phyloP scores from a whole-genome alignment of 1,140 invertebrate genomes.

The Meloidogyne chitwoodi region DNA sequence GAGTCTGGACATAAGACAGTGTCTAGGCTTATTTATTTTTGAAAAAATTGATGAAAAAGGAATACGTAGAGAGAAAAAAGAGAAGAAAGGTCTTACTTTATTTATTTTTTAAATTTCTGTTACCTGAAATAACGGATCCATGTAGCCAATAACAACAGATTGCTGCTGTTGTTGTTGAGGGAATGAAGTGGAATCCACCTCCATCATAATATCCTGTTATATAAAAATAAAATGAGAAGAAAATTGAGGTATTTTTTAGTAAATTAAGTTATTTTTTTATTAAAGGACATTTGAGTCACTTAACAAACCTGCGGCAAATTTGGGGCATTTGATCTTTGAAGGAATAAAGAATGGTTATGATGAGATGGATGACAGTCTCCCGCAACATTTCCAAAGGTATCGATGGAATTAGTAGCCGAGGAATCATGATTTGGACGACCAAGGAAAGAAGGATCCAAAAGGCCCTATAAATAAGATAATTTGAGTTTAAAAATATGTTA shows the following conservation, averaged over 20 bases:
- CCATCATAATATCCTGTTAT: conserved; percentile 15
- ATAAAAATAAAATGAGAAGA: not conserved
- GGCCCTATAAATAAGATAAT: not conserved
- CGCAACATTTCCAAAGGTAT: not conserved
- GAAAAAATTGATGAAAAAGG: too few relatives aligned
- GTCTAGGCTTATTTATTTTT: too few relatives aligned
- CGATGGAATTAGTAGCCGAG: not conserved
- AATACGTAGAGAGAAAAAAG: too few relatives aligned
- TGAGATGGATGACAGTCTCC: not conserved
- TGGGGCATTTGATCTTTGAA: conserved; percentile 1
- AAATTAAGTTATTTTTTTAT: too few relatives aligned
- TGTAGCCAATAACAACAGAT: not conserved
- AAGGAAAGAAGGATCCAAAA: conserved; percentile 6
- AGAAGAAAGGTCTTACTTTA: too few relatives aligned
- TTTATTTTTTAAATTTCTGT: not conserved
- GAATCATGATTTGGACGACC: not conserved
- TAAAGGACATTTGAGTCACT: too few relatives aligned
- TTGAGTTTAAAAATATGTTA: not conserved
- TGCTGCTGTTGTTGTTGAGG: not conserved
- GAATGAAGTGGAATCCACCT: conserved; percentile 11
- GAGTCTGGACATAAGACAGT: too few relatives aligned
- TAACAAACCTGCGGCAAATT: not conserved
- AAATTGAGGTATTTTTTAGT: too few relatives aligned
- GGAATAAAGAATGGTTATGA: not conserved
- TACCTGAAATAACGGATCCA: conserved; percentile 21